phyloP scores from a whole-genome alignment of 2,888 invertebrate species.

The Polydrusus pterygomalis region DNA sequence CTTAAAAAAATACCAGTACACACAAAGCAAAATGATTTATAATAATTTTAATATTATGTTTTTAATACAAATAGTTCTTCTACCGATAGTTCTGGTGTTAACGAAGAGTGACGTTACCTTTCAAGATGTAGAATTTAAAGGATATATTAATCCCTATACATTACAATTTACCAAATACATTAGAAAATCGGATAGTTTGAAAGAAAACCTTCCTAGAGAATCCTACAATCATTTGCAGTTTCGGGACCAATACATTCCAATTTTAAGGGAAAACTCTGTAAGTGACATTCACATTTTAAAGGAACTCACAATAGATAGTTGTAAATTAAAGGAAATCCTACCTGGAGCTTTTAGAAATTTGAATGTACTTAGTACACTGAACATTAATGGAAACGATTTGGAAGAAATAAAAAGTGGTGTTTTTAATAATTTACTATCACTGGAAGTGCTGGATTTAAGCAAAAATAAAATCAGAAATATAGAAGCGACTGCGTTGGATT shows the following conservation, averaged over 20 bases:
- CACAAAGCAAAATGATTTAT: constrained; percentile 16
- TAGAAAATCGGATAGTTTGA: constrained; percentile 56
- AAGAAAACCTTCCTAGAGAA: too few species aligned
- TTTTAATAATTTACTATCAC: constrained; percentile 62
- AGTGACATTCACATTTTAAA: constrained; percentile 60
- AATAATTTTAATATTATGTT: too few species aligned
- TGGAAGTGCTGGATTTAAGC: constrained; percentile 65
- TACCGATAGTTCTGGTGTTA: background rate
- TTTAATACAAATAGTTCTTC: background rate
- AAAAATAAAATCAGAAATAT: constrained; percentile 62
- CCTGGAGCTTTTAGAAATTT: constrained; percentile 64
- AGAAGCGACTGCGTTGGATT: too few species aligned
- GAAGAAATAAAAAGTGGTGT: constrained; percentile 60
- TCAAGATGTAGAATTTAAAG: constrained; percentile 61
- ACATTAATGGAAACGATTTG: constrained; percentile 62
- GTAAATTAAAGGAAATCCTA: constrained; percentile 60
- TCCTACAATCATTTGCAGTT: constrained; percentile 62
- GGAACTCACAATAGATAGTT: constrained; percentile 61
- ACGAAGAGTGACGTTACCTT: constrained; percentile 57
- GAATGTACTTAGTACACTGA: constrained; percentile 62
- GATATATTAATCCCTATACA: constrained; percentile 60
- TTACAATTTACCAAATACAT: constrained; percentile 62
- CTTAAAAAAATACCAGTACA: constrained; percentile 1
- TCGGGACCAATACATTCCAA: constrained; percentile 59
- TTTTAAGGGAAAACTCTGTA: constrained; percentile 60